Base-by-base conservation (phyloP, 2,113 vertebrate species). In the Lamprotornis superbus region DNA sequence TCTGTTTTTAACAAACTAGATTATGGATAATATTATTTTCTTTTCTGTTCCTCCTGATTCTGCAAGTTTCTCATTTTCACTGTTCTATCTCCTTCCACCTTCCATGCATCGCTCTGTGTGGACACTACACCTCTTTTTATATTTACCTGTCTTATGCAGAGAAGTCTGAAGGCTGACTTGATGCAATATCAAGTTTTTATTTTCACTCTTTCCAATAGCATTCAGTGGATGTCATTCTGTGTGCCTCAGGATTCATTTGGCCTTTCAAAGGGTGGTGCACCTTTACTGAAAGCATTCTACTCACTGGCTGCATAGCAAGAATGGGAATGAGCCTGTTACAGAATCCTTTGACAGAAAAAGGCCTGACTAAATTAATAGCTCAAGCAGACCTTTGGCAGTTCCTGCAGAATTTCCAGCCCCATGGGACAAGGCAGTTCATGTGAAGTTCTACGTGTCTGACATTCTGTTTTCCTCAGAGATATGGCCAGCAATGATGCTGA, bases 401-500 rank as follows among this genome's bases (percentile, higher is more conserved):
- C 13, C 44, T 59, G 9, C 27, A 50, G 42, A 70, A 19, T 67
- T 84, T 91, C 23, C 42, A 59, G 23, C 7, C 22, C 15, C 23
- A 16, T 7, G 37, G 9, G 7, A 46, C 20, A 57, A 35, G 10
- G 24, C 1, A 44, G 14, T 37, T 25, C 7, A 11, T 44, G 4
- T 37, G 47, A 53, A 60, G 42, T n/a, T 81, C 9, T 49, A 14
- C 0, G 0, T 23, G 11, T 60, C 30, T 60, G 39, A 71, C 10
- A 64, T 63, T 55, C 4, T 22, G 15, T 93, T 30, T 71, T 37
- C 16, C 47, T 64, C 23, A 31, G 52, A 71, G 49, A 23, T 37
- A 64, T 17, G 11, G 7, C 5, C 40, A 77, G 8, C 9, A 39
- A 15, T 15, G 65, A 50, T 18, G 8, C 4, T 63, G 39, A 30